Conservation (phyloP, 92 coral and sea anemone genomes). For the Plumapathes pennacea region DNA sequence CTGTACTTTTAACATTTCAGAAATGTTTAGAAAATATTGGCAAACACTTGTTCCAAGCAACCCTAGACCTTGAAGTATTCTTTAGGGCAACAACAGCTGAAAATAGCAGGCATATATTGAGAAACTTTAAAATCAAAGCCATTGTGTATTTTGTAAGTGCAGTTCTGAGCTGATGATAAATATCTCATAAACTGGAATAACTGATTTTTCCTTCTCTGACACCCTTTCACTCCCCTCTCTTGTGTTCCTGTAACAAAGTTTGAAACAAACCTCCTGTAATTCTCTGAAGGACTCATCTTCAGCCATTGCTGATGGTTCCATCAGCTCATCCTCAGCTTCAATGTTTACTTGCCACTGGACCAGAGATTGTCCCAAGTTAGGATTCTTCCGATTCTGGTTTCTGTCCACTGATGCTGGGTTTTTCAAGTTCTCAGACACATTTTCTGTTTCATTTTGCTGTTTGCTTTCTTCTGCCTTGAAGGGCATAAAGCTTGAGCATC, state of each 20-base stretch:
- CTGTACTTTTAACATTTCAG: no score
- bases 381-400: neutral
- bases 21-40: no score
- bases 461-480: neutral
- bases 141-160: no score
- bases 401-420: constrained; percentile 7
- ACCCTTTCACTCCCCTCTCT: neutral
- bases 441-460: neutral
- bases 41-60: no score
- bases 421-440: neutral
- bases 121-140: no score
- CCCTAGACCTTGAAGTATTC: no score
- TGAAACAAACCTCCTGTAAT: constrained; percentile 72
- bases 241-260: no score
- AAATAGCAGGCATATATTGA: no score
- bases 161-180: no score
- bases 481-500: no score
- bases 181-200: no score
- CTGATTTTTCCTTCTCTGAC: neutral
- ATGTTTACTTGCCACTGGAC: constrained; percentile 47
- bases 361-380: constrained; percentile 6
- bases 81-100: no score
- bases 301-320: constrained; percentile 52
- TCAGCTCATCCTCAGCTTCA: constrained; percentile 64
- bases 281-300: constrained; percentile 82